Evolutionary conservation across 2,797 vertebrate species (phyloP).

Genomic region (Scyliorhinus canicula): DNA sequence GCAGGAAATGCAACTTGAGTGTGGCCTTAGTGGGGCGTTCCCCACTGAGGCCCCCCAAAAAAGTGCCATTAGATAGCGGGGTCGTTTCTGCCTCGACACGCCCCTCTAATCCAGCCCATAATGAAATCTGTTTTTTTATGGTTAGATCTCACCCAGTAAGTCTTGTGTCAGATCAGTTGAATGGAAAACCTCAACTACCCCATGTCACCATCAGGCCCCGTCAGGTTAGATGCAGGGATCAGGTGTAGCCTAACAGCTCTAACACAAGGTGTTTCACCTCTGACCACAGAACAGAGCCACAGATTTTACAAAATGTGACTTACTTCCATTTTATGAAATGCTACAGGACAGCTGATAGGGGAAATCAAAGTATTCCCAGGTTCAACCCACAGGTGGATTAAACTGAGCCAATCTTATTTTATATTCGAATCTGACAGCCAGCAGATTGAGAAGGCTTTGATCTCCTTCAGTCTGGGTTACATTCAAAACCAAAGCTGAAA

Average conservation of each 20-base stretch:
- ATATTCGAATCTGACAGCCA: neutral
- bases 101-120: too few relatives aligned
- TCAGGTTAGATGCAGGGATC: neutral
- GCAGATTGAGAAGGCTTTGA: neutral
- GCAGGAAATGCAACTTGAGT: too few relatives aligned
- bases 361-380: neutral
- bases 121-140: too few relatives aligned
- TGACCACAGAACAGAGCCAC: neutral
- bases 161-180: neutral
- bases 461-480: neutral
- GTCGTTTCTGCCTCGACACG: too few relatives aligned
- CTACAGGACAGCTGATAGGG: neutral
- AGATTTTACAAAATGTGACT: neutral
- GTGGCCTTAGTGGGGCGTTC: too few relatives aligned
- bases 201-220: neutral
- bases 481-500: neutral
- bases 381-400: neutral
- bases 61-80: too few relatives aligned
- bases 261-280: neutral
- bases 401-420: neutral
- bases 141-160: too few relatives aligned
- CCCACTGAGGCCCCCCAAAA: too few relatives aligned
- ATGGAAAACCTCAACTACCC: neutral
- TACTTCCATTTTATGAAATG: neutral
- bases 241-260: neutral